Evolutionary conservation across 1,140 invertebrate species (phyloP).

Genomic region (Scylla paramamosain): DNA sequence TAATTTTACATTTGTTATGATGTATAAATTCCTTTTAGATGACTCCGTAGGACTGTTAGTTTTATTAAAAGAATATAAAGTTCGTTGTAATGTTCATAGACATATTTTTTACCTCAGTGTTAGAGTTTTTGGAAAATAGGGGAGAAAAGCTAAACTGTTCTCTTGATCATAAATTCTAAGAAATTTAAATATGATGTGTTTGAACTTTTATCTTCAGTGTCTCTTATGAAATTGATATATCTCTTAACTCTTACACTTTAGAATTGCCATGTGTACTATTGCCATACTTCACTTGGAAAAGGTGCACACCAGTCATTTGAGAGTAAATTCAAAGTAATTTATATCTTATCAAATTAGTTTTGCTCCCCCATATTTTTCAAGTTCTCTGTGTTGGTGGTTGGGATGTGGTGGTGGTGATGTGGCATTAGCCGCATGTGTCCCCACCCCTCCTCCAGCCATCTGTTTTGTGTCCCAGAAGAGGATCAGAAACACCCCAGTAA

Average conservation of each 20-base stretch:
- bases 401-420: slow-evolving; percentile 65
- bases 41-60: slow-evolving; percentile 74
- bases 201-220: neutral
- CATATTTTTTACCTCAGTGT: slow-evolving; percentile 75
- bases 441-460: slow-evolving; percentile 40
- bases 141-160: slow-evolving; percentile 28
- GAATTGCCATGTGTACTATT: neutral
- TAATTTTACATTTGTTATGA: slow-evolving; percentile 74
- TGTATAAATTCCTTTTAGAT: slow-evolving; percentile 72
- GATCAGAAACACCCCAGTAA: slow-evolving; percentile 1
- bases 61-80: slow-evolving; percentile 73
- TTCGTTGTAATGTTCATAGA: slow-evolving; percentile 71
- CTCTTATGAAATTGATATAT: neutral
- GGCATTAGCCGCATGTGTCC: neutral
- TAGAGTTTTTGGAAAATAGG: slow-evolving; percentile 67
- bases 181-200: neutral
- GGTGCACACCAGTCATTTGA: neutral
- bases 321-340: neutral
- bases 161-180: neutral
- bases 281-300: neutral
- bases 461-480: slow-evolving; percentile 67
- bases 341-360: neutral
- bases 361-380: slow-evolving; percentile 60
- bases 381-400: slow-evolving; percentile 51
- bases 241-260: neutral